Conservation (phyloP, 2,113 vertebrate genomes). For the Nycticorax nycticorax region DNA sequence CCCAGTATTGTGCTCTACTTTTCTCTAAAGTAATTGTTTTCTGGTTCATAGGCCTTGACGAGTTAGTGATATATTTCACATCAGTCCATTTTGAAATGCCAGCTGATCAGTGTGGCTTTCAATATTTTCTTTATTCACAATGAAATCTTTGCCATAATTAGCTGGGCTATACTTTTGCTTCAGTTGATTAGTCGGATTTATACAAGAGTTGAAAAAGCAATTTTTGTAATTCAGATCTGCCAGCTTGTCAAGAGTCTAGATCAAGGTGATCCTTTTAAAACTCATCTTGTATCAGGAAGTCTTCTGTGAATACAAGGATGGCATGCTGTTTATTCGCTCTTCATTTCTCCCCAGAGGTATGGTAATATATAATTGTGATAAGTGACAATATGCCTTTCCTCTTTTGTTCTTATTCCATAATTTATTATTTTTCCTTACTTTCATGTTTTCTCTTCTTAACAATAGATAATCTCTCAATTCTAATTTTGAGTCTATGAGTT, state of each 20-base stretch:
- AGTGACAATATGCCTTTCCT: neutral
- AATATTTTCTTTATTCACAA: constrained; percentile 60
- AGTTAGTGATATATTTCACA: constrained; percentile 30
- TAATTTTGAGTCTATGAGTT: neutral
- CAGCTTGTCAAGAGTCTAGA: constrained; percentile 58
- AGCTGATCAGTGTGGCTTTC: constrained; percentile 10
- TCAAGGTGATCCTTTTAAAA: constrained; percentile 64
- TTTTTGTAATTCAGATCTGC: constrained; percentile 59
- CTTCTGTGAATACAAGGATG: neutral
- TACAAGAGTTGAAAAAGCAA: constrained; percentile 35
- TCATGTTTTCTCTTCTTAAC: neutral
- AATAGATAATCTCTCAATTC: neutral
- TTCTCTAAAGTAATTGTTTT: neutral
- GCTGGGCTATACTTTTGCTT: constrained; percentile 36
- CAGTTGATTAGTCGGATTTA: constrained; percentile 67
- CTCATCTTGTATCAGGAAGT: constrained; percentile 8
- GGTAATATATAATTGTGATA: neutral
- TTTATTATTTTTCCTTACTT: neutral
- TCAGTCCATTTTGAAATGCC: constrained; percentile 15
- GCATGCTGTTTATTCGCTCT: constrained; percentile 28
- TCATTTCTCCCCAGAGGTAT: neutral
- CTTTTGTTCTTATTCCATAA: neutral
- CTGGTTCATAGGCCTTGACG: neutral
- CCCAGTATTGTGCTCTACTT: neutral
- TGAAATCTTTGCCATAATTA: constrained; percentile 61